Conservation (phyloP, 2,888 invertebrate genomes). For the Eristalinus aeneus region DNA sequence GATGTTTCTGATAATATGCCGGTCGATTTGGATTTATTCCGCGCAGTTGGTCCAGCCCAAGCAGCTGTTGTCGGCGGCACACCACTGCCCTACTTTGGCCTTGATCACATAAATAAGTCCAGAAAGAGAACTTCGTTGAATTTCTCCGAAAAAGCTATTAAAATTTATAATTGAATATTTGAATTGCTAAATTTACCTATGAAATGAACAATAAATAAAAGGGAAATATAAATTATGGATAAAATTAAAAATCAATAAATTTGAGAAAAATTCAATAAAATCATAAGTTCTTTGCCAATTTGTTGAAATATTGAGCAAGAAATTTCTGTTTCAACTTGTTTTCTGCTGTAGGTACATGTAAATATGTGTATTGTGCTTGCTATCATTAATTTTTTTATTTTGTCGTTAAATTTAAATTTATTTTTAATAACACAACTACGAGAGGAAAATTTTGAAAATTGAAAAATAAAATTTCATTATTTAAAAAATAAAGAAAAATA, state of each 20-base stretch:
- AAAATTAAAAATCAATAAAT: constrained; percentile 30
- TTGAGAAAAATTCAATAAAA: constrained; percentile 13
- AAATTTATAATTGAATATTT: constrained; percentile 95
- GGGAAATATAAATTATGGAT: constrained; percentile 23
- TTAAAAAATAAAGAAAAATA: constrained; percentile 52
- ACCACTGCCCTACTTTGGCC: constrained; percentile 93
- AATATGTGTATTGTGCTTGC: constrained; percentile 70
- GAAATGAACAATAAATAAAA: constrained; percentile 37
- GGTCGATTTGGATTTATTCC: constrained; percentile 77
- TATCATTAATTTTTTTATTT: constrained; percentile 56
- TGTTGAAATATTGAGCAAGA: constrained; percentile 51
- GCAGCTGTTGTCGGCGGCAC: constrained; percentile 81
- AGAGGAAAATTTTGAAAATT: constrained; percentile 39
- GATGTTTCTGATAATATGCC: constrained; percentile 87
- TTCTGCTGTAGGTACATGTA: constrained; percentile 67
- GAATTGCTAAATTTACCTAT: constrained; percentile 53
- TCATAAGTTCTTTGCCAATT: constrained; percentile 46
- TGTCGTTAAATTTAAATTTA: constrained; percentile 66
- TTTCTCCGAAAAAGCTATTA: constrained; percentile 99
- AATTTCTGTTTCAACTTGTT: constrained; percentile 53
- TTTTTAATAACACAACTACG: constrained; percentile 63
- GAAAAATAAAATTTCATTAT: constrained; percentile 52
- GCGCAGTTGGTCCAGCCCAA: constrained; percentile 64
- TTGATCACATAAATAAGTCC: constrained; percentile 99
- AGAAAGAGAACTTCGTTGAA: constrained; percentile 97